Evolutionary conservation across 53 echinoderm and acorn worm species (phyloP).

Genomic region (Crossaster papposus): DNA sequence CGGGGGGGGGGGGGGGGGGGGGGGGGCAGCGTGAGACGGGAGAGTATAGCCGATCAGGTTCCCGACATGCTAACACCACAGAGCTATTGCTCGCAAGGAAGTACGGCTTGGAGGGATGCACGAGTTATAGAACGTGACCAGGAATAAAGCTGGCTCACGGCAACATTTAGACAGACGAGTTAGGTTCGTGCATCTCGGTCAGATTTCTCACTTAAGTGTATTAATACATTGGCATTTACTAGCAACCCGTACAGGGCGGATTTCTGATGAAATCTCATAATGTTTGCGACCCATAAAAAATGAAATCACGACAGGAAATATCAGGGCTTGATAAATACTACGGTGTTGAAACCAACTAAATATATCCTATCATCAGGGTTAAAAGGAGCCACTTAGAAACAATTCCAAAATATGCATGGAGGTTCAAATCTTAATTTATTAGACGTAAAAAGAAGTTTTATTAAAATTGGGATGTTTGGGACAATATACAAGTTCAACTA

Average conservation of each 20-base stretch:
- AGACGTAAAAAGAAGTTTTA: too few species aligned
- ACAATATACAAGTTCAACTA: too few species aligned
- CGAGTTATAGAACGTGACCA: constrained; percentile 33
- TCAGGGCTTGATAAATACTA: neutral
- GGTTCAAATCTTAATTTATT: too few species aligned
- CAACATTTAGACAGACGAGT: neutral
- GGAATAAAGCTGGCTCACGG: constrained; percentile 20
- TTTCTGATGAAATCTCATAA: neutral
- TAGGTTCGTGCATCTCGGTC: neutral
- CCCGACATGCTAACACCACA: neutral
- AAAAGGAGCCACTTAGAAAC: too few species aligned
- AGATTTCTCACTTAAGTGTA: neutral
- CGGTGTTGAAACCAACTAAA: too few species aligned
- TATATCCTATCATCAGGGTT: too few species aligned
- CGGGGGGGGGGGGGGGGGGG: neutral
- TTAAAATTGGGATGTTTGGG: too few species aligned
- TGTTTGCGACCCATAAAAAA: neutral
- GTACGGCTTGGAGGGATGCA: constrained; percentile 41
- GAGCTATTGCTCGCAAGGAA: constrained; percentile 29
- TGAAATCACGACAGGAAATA: neutral
- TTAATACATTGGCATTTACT: neutral
- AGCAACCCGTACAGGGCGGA: neutral
- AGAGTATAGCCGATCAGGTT: neutral
- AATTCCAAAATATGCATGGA: too few species aligned
- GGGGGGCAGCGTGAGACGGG: neutral